Percentiles rank a stretch among this genome's conserved stretches.
Conservation (phyloP, 2,797 vertebrate genomes). For the Buphagus erythrorhynchus region DNA sequence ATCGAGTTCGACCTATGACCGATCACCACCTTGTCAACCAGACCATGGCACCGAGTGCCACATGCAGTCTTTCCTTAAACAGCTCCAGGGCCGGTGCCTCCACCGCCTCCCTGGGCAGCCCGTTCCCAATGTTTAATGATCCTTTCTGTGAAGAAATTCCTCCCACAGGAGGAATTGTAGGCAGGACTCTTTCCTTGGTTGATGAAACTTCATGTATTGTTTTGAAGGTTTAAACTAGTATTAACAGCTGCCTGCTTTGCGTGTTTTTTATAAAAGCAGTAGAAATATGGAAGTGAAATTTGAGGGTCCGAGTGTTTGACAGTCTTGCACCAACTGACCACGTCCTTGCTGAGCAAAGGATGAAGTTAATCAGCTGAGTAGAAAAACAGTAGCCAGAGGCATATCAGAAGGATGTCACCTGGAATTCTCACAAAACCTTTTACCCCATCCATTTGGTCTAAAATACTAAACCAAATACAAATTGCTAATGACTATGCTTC, state of each 20-base stretch:
- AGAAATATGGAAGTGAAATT: not conserved
- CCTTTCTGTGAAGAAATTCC: not conserved
- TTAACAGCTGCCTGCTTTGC: not conserved
- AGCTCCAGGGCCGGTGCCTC: not conserved
- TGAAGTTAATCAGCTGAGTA: not conserved
- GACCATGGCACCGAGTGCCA: not conserved
- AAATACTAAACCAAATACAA: not conserved
- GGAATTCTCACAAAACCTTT: not conserved
- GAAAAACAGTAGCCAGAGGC: not conserved
- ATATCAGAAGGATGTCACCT: not conserved
- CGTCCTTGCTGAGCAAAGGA: not conserved
- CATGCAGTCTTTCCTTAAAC: not conserved
- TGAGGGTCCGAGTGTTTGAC: not conserved
- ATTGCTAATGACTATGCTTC: not conserved
- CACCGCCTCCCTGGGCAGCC: not conserved
- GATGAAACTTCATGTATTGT: not conserved
- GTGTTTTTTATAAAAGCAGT: accelerated
- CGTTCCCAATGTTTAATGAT: not conserved
- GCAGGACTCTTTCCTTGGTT: not conserved
- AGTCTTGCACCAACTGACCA: not conserved
- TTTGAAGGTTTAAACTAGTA: not conserved
- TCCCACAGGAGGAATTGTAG: not conserved
- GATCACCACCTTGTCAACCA: not conserved
- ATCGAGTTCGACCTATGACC: not conserved
- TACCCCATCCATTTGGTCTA: not conserved